phyloP scores from a whole-genome alignment of 2,888 invertebrate species.

The Trissolcus japonicus region DNA sequence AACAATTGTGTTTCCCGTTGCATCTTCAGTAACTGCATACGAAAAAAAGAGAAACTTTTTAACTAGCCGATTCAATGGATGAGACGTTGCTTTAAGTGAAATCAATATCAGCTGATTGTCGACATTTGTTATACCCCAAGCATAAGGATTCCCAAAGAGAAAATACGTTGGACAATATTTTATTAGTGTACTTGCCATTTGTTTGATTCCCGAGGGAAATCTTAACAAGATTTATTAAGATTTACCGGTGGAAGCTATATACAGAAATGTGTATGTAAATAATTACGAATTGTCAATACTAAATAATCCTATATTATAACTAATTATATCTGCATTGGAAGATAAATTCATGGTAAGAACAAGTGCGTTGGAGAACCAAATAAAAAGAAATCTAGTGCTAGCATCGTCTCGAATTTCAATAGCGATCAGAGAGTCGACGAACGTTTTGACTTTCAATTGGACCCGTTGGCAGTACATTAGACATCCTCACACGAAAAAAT shows the following conservation, averaged over 20 bases:
- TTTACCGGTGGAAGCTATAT: conserved; percentile 39
- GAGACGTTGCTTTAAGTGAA: conserved; percentile 9
- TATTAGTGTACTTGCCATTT: conserved; percentile 34
- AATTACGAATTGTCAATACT: conserved; percentile 68
- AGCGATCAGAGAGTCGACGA: conserved; percentile 32
- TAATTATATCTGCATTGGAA: conserved; percentile 48
- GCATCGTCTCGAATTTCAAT: conserved; percentile 44
- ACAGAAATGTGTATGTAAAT: conserved; percentile 63
- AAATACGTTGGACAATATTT: conserved; percentile 47
- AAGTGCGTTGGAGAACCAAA: conserved; percentile 35
- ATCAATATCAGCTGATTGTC: too few species aligned
- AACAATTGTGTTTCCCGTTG: background rate
- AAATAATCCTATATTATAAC: conserved; percentile 49
- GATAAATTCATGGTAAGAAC: conserved; percentile 31
- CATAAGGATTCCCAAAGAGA: conserved; percentile 1
- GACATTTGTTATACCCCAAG: conserved; percentile 1
- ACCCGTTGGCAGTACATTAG: conserved; percentile 47
- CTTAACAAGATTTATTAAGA: conserved; percentile 42
- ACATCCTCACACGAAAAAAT: conserved; percentile 43
- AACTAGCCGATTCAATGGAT: too few species aligned
- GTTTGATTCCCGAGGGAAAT: conserved; percentile 19
- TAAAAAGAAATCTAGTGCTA: conserved; percentile 33
- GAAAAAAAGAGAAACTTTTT: background rate
- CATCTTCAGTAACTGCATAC: background rate
- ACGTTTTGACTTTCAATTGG: conserved; percentile 35